phyloP scores from a whole-genome alignment of 92 coral and sea anemone genomes.

The Phenganax subtilis region DNA sequence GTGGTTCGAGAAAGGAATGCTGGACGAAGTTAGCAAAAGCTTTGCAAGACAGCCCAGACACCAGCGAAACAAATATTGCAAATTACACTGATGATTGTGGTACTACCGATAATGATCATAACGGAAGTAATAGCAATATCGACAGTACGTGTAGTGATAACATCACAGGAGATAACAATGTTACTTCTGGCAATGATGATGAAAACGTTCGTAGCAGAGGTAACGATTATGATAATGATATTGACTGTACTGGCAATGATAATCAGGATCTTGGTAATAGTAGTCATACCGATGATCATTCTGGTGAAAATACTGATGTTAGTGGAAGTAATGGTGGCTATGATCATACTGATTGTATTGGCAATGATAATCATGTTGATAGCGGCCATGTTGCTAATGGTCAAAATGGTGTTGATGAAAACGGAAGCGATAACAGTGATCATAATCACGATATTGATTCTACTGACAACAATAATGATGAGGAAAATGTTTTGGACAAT shows the following conservation, averaged over 20 bases:
- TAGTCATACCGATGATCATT: not conserved
- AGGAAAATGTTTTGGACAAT: not conserved
- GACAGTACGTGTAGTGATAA: too few species aligned
- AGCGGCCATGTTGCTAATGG: not conserved
- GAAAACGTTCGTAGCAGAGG: not conserved
- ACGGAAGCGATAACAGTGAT: not conserved
- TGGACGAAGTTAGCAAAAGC: conserved; percentile 18
- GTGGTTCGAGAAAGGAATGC: not conserved
- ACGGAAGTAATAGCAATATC: too few species aligned
- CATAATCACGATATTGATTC: not conserved
- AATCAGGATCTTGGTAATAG: not conserved
- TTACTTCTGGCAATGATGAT: not conserved
- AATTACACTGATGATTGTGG: too few species aligned
- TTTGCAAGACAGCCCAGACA: not conserved
- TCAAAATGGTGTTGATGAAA: not conserved
- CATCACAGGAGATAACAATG: too few species aligned
- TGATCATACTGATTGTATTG: not conserved
- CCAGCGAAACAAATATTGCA: too few species aligned
- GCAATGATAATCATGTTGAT: not conserved
- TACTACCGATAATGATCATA: too few species aligned
- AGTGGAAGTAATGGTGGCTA: not conserved
- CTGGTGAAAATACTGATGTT: not conserved
- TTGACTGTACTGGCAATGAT: not conserved
- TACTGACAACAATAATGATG: not conserved
- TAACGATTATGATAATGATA: not conserved